A percentile compares a stretch with the other conserved stretches of the same genome.
Evolutionary conservation across 2,888 invertebrate genomes (phyloP).

Genomic region (Hirudinaria manillensis): DNA sequence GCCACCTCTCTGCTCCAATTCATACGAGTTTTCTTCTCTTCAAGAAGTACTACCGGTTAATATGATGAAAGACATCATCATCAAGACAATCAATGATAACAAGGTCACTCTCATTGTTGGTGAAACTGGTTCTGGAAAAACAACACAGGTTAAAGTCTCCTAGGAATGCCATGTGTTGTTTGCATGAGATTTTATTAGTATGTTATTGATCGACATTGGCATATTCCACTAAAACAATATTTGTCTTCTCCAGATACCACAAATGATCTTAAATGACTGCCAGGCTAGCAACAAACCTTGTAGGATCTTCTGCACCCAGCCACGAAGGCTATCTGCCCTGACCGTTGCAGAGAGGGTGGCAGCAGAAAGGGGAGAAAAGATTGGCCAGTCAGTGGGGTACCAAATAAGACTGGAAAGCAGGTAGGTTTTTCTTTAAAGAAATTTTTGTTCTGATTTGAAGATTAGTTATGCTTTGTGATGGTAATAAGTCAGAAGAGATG

Average conservation of each 20-base stretch:
- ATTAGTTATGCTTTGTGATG: neutral
- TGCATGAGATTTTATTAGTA: neutral
- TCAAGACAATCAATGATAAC: constrained; percentile 64
- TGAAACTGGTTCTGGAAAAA: constrained; percentile 88
- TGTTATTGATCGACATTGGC: neutral
- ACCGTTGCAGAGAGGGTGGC: constrained; percentile 84
- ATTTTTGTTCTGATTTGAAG: neutral
- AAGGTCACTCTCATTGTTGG: constrained; percentile 63
- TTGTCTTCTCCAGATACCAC: constrained; percentile 69
- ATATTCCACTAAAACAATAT: neutral
- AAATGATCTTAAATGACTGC: constrained; percentile 77
- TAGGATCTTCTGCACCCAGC: constrained; percentile 86
- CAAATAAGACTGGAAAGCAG: constrained; percentile 82
- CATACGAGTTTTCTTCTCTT: constrained; percentile 46
- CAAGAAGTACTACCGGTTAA: constrained; percentile 68
- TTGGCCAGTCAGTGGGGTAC: constrained; percentile 76
- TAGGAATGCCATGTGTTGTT: neutral
- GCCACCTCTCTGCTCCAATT: constrained; percentile 56
- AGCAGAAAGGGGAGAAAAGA: constrained; percentile 73
- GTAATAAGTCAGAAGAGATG: neutral
- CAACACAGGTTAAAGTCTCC: constrained; percentile 68
- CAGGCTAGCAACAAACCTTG: constrained; percentile 62
- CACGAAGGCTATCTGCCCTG: constrained; percentile 81
- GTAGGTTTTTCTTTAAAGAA: constrained; percentile 45
- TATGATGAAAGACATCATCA: constrained; percentile 63